Evolutionary conservation across 2,797 vertebrate species (phyloP).

Genomic region (Hippocampus kuda): DNA sequence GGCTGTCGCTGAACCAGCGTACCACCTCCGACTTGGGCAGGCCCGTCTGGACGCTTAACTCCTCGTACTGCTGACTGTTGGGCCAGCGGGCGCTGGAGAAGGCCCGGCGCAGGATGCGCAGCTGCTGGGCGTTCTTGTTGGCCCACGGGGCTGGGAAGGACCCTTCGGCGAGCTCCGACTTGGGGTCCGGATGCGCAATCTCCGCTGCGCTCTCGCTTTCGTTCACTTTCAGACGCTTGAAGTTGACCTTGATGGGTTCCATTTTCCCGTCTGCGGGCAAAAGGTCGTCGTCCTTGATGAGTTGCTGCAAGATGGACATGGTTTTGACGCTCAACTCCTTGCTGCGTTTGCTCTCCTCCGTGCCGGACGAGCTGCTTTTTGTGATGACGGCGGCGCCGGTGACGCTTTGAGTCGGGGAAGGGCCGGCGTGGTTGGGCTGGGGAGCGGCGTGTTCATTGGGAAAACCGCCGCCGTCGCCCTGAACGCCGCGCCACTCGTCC

Average conservation of each 20-base stretch:
- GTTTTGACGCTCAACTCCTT: constrained; percentile 64
- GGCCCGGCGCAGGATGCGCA: constrained; percentile 81
- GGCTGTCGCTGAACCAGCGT: constrained; percentile 89
- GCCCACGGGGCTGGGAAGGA: constrained; percentile 58
- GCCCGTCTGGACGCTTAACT: constrained; percentile 76
- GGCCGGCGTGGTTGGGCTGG: constrained; percentile 63
- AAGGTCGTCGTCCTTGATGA: constrained; percentile 60
- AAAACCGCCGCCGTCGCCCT: constrained; percentile 64
- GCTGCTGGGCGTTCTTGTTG: constrained; percentile 83
- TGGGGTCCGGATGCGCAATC: constrained; percentile 40
- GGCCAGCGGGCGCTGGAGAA: constrained; percentile 87
- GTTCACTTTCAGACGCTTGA: constrained; percentile 82
- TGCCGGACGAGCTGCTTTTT: constrained; percentile 47
- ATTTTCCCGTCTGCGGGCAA: constrained; percentile 61
- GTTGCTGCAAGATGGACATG: constrained; percentile 62
- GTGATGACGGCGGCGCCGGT: constrained; percentile 63
- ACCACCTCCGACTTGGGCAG: constrained; percentile 86
- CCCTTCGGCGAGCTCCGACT: constrained; percentile 37
- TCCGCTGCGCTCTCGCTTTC: constrained; percentile 68
- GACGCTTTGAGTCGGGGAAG: constrained; percentile 47
- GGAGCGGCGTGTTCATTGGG: constrained; percentile 48
- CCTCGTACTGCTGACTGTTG: constrained; percentile 81
- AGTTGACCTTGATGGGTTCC: constrained; percentile 87
- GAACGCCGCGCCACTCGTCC: constrained; percentile 33
- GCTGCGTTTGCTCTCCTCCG: constrained; percentile 53